Evolutionary conservation across 1,140 invertebrate genomes (phyloP).

Genomic region (Heliconius congener): DNA sequence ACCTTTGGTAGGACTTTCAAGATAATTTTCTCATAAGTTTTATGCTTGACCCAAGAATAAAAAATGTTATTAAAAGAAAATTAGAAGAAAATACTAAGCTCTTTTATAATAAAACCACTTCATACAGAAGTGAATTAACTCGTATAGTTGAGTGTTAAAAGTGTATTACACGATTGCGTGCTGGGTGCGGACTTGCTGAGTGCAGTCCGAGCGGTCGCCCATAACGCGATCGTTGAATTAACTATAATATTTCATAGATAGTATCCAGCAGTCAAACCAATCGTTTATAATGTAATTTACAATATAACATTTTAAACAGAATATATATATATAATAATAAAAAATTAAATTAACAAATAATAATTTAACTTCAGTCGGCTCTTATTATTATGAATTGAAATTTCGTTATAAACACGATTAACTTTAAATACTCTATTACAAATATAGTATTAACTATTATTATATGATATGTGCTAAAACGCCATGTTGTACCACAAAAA

Average conservation of each 20-base stretch:
- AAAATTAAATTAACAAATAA: neutral
- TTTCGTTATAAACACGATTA: neutral
- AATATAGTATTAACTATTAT: neutral
- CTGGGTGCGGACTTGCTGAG: conserved; percentile 35
- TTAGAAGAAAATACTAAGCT: neutral
- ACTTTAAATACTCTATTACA: neutral
- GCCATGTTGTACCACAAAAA: neutral
- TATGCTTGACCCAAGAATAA: neutral
- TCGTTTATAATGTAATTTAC: neutral
- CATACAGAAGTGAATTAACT: conserved; percentile 17
- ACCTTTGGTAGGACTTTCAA: neutral
- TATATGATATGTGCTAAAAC: neutral
- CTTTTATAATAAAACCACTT: conserved; percentile 1
- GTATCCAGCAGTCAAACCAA: neutral
- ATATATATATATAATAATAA: neutral
- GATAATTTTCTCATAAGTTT: neutral
- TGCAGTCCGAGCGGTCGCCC: conserved; percentile 27
- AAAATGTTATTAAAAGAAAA: neutral
- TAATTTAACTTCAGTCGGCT: neutral
- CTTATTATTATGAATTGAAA: neutral
- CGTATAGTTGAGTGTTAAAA: conserved; percentile 44
- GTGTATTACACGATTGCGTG: conserved; percentile 65
- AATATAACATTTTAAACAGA: neutral
- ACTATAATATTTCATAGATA: conserved; percentile 43
- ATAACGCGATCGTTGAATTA: conserved; percentile 74